Conservation (phyloP, 2,113 vertebrate species). For the Syngnathoides biaculeatus region DNA sequence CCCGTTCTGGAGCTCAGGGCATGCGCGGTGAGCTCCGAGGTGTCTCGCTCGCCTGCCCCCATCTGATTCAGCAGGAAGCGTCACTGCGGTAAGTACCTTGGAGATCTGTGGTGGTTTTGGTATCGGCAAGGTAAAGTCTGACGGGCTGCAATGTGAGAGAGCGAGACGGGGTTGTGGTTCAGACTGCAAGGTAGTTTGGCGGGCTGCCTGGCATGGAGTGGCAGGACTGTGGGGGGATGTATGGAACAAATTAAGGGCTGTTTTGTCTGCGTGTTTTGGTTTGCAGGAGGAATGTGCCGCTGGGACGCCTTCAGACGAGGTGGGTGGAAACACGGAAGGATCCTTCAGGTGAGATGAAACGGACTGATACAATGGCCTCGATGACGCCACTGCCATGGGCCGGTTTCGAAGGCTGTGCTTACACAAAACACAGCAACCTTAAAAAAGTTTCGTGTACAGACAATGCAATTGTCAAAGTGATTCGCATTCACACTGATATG, state of each 20-base stretch:
- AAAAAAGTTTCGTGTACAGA: not conserved
- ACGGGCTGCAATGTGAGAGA: constrained; percentile 42
- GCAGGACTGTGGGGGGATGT: constrained; percentile 12
- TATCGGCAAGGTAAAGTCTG: constrained; percentile 23
- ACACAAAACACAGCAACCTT: not conserved
- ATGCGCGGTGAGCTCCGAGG: constrained; percentile 53
- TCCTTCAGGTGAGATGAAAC: constrained; percentile 46
- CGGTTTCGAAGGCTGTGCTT: constrained; percentile 5
- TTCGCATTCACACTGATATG: not conserved
- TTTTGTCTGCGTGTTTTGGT: constrained; percentile 26
- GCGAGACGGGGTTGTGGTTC: constrained; percentile 29
- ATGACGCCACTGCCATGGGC: constrained; percentile 13
- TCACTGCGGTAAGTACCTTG: constrained; percentile 36
- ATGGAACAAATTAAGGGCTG: constrained; percentile 26
- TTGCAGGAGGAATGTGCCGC: constrained; percentile 19
- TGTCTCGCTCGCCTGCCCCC: constrained; percentile 41
- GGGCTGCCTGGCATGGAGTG: constrained; percentile 24
- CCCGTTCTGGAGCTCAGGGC: constrained; percentile 62
- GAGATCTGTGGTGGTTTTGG: constrained; percentile 31
- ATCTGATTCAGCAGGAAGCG: constrained; percentile 42
- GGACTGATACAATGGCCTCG: constrained; percentile 37
- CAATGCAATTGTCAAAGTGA: not conserved
- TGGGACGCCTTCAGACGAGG: constrained; percentile 36
- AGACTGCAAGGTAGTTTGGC: constrained; percentile 5
- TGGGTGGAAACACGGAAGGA: constrained; percentile 16